Percentiles rank a stretch among this genome's conserved stretches.
phyloP scores from a whole-genome alignment of 2,797 vertebrate species.

The Cephalopachus bancanus region DNA sequence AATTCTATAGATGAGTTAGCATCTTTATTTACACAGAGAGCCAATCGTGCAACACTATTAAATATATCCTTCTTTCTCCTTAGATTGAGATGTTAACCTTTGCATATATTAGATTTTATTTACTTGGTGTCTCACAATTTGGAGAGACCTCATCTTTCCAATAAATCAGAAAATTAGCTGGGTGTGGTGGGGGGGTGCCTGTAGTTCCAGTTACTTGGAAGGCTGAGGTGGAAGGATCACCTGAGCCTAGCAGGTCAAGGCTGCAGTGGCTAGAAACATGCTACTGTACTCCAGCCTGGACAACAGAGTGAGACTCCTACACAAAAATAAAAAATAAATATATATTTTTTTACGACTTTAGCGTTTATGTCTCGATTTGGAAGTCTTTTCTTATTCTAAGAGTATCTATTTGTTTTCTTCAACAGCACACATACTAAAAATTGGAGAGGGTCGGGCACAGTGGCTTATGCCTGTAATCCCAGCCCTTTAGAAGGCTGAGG shows the following conservation, averaged over 20 bases:
- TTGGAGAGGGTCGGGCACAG: neutral
- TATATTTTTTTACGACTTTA: too few species aligned
- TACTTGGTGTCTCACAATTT: too few species aligned
- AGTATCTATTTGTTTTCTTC: too few species aligned
- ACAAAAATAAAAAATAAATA: too few species aligned
- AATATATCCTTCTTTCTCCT: neutral
- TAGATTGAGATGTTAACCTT: neutral
- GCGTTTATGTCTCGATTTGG: too few species aligned
- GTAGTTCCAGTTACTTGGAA: neutral
- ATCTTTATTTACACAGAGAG: neutral
- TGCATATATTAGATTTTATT: neutral
- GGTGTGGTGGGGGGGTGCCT: neutral
- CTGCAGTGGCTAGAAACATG: too few species aligned
- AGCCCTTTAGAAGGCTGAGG: neutral
- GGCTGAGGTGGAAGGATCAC: neutral
- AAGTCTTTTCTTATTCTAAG: too few species aligned
- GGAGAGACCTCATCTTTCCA: too few species aligned
- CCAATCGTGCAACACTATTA: neutral
- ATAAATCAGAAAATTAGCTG: neutral
- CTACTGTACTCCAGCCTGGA: too few species aligned
- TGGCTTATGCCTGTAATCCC: neutral
- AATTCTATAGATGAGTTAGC: neutral
- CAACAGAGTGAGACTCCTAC: too few species aligned
- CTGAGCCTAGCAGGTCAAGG: neutral
- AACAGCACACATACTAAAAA: neutral